These are phyloP conservation scores for Notarius lentiginosus DNA, from an alignment of 2,113 vertebrate genomes.

Conservation along the genomic window DNA sequence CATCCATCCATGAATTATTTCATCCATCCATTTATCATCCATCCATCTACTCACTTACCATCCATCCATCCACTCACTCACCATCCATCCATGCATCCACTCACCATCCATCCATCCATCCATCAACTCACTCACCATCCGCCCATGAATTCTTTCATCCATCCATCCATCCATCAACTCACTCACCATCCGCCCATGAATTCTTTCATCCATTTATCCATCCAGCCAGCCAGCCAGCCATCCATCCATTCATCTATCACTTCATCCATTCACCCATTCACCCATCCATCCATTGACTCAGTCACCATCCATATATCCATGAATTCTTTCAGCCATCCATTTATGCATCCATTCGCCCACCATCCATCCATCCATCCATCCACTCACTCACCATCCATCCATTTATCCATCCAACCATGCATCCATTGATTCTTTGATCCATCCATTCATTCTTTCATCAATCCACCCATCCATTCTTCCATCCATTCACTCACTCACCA, in stretches of 20 bases:
- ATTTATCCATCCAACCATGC: neutral
- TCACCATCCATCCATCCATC: neutral
- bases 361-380: neutral
- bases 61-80: neutral
- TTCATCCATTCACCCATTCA: neutral
- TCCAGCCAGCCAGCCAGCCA: neutral
- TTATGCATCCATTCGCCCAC: neutral
- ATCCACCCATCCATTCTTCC: neutral
- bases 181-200: no score
- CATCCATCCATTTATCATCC: neutral
- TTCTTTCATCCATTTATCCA: neutral
- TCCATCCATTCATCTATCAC: neutral
- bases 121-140: neutral
- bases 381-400: neutral
- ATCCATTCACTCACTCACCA: neutral
- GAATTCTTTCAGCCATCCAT: neutral
- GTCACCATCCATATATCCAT: neutral
- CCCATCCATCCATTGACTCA: neutral
- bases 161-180: neutral
- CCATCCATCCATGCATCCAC: neutral
- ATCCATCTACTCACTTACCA: neutral
- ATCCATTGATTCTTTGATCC: neutral
- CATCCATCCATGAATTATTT: neutral
- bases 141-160: neutral
- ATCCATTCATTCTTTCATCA: neutral